A percentile compares a stretch with the other conserved stretches of the same genome.
Conservation (phyloP, 2,888 invertebrate genomes). For the Drosophila algonquin region DNA sequence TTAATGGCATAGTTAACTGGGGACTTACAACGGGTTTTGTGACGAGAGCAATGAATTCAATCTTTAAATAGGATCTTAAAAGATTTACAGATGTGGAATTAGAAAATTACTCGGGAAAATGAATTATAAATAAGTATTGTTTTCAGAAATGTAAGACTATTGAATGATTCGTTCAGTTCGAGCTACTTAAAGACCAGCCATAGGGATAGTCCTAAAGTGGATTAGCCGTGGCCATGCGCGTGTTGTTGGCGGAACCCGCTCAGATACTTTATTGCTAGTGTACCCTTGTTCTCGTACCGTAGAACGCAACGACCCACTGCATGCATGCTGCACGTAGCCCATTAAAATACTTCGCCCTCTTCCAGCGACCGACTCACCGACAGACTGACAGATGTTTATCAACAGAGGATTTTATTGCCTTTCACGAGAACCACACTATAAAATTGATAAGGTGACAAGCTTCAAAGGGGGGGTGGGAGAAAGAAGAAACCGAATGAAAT, state of each 20-base stretch:
- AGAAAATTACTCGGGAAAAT: too few relatives aligned
- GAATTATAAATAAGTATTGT: too few relatives aligned
- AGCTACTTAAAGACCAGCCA: too few relatives aligned
- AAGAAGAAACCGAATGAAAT: conserved; percentile 10
- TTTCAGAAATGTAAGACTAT: too few relatives aligned
- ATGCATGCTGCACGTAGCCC: conserved; percentile 65
- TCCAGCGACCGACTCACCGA: conserved; percentile 19
- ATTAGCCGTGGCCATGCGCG: too few relatives aligned
- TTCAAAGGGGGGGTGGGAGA: not conserved
- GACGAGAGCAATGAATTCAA: conserved; percentile 17
- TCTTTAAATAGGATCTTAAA: not conserved
- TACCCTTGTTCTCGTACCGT: conserved; percentile 20
- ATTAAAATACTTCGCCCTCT: conserved; percentile 48
- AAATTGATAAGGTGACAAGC: conserved; percentile 67
- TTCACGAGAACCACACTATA: conserved; percentile 70
- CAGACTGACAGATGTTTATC: conserved; percentile 69
- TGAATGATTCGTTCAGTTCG: too few relatives aligned
- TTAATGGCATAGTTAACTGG: conserved; percentile 35
- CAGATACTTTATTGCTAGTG: conserved; percentile 27
- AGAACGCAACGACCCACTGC: conserved; percentile 44
- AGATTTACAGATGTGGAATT: not conserved
- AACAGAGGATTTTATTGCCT: conserved; percentile 65
- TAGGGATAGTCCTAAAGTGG: not conserved
- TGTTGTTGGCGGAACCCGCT: too few relatives aligned
- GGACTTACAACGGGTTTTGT: conserved; percentile 28